Base-by-base conservation (phyloP, 30 jellyfish, hydroid and myxozoan species). In the Chrysaora quinquecirrha region DNA sequence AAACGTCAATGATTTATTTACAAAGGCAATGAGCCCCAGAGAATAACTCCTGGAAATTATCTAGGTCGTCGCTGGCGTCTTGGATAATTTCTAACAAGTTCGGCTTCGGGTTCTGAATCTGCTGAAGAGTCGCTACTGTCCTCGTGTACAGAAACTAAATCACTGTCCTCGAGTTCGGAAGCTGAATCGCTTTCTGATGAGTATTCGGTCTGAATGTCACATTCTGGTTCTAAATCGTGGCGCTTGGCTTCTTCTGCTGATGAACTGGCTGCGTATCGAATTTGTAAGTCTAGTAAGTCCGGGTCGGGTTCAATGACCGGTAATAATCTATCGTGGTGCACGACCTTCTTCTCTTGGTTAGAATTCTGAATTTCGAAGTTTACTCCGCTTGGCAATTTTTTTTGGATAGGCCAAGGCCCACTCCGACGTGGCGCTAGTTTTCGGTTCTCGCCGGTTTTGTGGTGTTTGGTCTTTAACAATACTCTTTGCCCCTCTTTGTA, bases 81-180 rank as follows among this genome's bases (percentile, higher is more conserved):
- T 38, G 54, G 54, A 38, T 38, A 38, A 38, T 6, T 38, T 38
- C 54, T 38, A 38, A 38, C 54, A 38, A 38, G 54, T 38, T 38
- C 11, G 54, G 54, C 54, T 38, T 38, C 11, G 54, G 54, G 54
- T 38, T 38, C 54, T 38, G 54, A 38, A 38, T 38, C 54, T 38
- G 54, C 54, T 38, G 54, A 38, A 38, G 54, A 38, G 54, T 38
- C 54, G 54, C 54, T 38, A 38, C 54, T 38, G 54, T 38, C 54
- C 54, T 38, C 54, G 6, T 38, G 54, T 38, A 3, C 54, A 14
- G 54, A 38, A 38, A 14, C 54, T 38, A 14, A 38, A 38, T 38
- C 54, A 14, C 54, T 38, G 6, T 38, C 54, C 54, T 38, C 54
- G 6, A 3, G 54, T 38, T 38, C 54, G 54, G 54, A 38, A 38